phyloP scores from a whole-genome alignment of 35 echinoderm and acorn worm genomes.

The Chiridota heheva region DNA sequence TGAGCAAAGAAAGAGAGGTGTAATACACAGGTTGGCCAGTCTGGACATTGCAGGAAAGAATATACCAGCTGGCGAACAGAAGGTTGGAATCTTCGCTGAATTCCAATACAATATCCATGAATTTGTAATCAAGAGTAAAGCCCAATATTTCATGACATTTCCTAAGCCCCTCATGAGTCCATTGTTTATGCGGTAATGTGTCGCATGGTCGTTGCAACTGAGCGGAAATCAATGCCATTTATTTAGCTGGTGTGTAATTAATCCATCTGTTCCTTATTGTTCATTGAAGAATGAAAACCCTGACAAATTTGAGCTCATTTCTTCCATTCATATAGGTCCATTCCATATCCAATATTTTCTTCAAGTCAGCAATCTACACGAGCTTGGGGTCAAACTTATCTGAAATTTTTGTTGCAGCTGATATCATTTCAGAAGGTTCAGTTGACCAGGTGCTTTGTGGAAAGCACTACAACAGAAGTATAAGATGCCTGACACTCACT shows the following conservation, averaged over 20 bases:
- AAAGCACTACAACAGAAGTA: too few relatives aligned
- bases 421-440: conserved; percentile 37
- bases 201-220: conserved; percentile 7
- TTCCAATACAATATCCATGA: conserved; percentile 22
- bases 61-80: background rate
- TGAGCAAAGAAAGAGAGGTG: conserved; percentile 31
- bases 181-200: conserved; percentile 32
- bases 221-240: conserved; percentile 33
- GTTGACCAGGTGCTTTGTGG: conserved; percentile 50
- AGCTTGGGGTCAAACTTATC: conserved; percentile 27
- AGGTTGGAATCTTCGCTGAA: conserved; percentile 12
- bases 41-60: conserved; percentile 2
- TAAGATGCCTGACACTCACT: background rate
- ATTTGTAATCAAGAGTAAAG: conserved; percentile 4
- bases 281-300: conserved; percentile 23
- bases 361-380: conserved; percentile 31
- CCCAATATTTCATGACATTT: conserved; percentile 24
- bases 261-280: conserved; percentile 4
- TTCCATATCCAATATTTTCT: conserved; percentile 30
- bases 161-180: conserved; percentile 25
- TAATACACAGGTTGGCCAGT: conserved; percentile 20
- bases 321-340: conserved; percentile 21
- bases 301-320: background rate
- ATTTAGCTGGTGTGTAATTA: conserved; percentile 17
- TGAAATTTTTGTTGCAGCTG: conserved; percentile 36